Conservation (phyloP, 2,797 vertebrate genomes). For the Arnoldichthys spilopterus region DNA sequence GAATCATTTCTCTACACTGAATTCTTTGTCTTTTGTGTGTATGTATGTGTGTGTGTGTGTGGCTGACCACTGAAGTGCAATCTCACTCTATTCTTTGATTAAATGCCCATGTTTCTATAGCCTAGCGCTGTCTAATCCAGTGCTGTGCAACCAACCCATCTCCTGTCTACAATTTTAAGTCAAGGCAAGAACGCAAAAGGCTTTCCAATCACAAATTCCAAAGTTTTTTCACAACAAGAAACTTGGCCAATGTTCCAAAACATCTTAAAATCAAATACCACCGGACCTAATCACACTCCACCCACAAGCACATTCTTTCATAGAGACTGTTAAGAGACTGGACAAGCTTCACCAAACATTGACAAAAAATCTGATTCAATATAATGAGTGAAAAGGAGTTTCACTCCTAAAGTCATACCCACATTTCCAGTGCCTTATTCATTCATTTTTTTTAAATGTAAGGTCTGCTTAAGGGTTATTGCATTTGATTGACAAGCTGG, state of each 20-base stretch:
- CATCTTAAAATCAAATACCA: too few relatives aligned
- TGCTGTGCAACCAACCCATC: background rate
- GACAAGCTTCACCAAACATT: too few relatives aligned
- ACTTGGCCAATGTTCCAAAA: background rate
- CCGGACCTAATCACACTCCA: too few relatives aligned
- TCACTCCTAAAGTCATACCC: too few relatives aligned
- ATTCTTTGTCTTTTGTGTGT: slow-evolving; percentile 5
- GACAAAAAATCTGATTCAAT: too few relatives aligned
- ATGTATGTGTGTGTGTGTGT: slow-evolving; percentile 30
- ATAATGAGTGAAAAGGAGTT: too few relatives aligned
- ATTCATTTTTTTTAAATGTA: too few relatives aligned
- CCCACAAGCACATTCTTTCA: too few relatives aligned
- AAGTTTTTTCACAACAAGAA: background rate
- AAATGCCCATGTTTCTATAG: slow-evolving; percentile 7
- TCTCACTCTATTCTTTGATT: slow-evolving; percentile 33
- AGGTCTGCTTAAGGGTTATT: too few relatives aligned
- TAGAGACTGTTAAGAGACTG: too few relatives aligned
- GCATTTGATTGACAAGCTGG: background rate
- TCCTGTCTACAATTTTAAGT: background rate
- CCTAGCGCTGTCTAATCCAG: background rate
- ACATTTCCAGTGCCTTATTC: too few relatives aligned
- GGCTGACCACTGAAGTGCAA: slow-evolving; percentile 7
- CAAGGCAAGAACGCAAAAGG: background rate
- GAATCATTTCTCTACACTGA: slow-evolving; percentile 44
- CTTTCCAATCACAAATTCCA: background rate